Evolutionary conservation across 2,888 invertebrate genomes (phyloP).

Genomic region (Amorpha juglandis): DNA sequence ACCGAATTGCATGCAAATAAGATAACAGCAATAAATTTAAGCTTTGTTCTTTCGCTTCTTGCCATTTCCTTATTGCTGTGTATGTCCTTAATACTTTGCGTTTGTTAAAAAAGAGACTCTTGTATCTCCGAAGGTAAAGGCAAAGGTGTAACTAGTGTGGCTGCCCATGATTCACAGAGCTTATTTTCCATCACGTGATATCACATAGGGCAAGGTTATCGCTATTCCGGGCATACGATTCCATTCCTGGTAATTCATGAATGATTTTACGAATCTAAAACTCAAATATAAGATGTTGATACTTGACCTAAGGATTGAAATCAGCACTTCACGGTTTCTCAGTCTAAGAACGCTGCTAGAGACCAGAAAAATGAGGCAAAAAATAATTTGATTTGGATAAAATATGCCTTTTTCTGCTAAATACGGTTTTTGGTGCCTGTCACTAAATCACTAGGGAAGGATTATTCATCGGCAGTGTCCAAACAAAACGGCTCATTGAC

Average conservation of each 20-base stretch:
- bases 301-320: background rate
- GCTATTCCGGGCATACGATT: too few species aligned
- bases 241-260: too few species aligned
- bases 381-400: conserved; percentile 26
- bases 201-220: too few species aligned
- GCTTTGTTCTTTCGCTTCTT: conserved; percentile 56
- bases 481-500: conserved; percentile 83
- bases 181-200: too few species aligned
- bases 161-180: too few species aligned
- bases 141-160: too few species aligned
- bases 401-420: conserved; percentile 4
- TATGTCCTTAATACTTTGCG: conserved; percentile 1
- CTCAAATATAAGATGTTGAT: too few species aligned
- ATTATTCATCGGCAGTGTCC: conserved; percentile 78
- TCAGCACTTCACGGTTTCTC: background rate
- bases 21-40: conserved; percentile 78
- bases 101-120: background rate
- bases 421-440: conserved; percentile 47
- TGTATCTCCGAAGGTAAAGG: too few species aligned
- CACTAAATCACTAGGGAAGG: conserved; percentile 70
- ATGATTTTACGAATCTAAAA: too few species aligned
- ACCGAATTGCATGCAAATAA: conserved; percentile 82
- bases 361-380: background rate
- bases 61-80: conserved; percentile 57
- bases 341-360: too few species aligned